These are phyloP conservation scores for Cephus runcator DNA, from an alignment of 2,888 invertebrate genomes.

Conservation along the genomic window DNA sequence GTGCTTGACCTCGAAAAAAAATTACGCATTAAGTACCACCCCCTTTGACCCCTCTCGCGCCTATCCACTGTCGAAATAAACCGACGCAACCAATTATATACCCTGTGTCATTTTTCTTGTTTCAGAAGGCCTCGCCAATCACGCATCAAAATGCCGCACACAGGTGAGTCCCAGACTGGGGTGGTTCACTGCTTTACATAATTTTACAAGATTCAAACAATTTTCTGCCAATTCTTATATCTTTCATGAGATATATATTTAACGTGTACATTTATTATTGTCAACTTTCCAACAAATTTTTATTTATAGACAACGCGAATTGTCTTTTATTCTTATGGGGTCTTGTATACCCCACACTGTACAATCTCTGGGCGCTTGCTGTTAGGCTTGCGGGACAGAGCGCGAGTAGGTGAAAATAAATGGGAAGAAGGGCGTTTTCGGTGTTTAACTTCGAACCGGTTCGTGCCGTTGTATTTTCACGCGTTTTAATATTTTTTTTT, in stretches of 20 bases:
- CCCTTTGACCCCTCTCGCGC: neutral
- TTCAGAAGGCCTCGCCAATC: constrained; percentile 40
- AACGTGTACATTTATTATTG: neutral
- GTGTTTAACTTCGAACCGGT: neutral
- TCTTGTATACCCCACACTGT: neutral
- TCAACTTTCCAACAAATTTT: too few species aligned
- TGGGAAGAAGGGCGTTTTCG: neutral
- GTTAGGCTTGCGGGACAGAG: neutral
- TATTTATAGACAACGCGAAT: neutral
- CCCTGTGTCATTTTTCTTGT: constrained; percentile 31
- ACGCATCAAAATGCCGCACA: constrained; percentile 37
- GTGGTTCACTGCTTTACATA: neutral
- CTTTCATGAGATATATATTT: neutral
- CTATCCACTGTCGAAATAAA: neutral
- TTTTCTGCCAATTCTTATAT: neutral
- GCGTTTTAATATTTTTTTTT: neutral
- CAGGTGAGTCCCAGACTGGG: constrained; percentile 32
- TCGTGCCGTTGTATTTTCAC: neutral
- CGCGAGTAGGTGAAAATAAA: neutral
- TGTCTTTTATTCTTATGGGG: neutral
- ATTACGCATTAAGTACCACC: constrained; percentile 5
- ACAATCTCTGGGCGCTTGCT: neutral
- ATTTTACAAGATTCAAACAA: neutral
- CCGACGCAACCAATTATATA: neutral
- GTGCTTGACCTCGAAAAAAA: constrained; percentile 6